A percentile compares a stretch with the other conserved stretches of the same genome.
phyloP scores from a whole-genome alignment of 2,888 invertebrate species.

The Leucophenga montana region DNA sequence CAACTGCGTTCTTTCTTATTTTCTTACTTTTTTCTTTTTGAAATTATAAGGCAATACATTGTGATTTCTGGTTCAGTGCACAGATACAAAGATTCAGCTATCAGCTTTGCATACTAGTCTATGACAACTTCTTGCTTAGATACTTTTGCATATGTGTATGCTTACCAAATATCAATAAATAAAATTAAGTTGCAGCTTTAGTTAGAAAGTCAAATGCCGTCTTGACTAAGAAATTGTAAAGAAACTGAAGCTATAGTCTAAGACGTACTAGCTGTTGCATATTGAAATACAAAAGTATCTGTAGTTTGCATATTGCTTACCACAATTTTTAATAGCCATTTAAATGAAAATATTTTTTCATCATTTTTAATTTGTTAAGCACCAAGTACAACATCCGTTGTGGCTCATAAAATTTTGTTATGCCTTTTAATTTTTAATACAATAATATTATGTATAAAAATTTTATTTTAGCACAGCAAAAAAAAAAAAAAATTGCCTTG shows the following conservation, averaged over 20 bases:
- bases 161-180: slow-evolving; percentile 2
- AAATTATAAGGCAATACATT: not conserved
- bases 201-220: too few relatives aligned
- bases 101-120: slow-evolving; percentile 2
- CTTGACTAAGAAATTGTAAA: too few relatives aligned
- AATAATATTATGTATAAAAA: not conserved
- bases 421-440: not conserved
- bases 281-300: too few relatives aligned
- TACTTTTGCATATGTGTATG: not conserved
- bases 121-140: not conserved
- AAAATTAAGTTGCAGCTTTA: slow-evolving; percentile 5
- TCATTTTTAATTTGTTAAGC: not conserved
- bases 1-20: too few relatives aligned
- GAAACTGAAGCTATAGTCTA: too few relatives aligned
- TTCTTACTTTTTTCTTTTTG: not conserved
- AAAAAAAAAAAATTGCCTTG: not conserved
- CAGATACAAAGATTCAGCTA: not conserved
- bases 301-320: too few relatives aligned
- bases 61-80: slow-evolving; percentile 19
- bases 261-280: too few relatives aligned
- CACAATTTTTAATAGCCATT: too few relatives aligned
- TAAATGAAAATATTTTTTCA: not conserved
- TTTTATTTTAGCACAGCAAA: not conserved
- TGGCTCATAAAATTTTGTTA: not conserved
- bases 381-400: not conserved